Evolutionary conservation across 2,888 invertebrate genomes (phyloP), one percentile per base, ranked within the genome.

Genomic region (Agapetus fuscipes): DNA sequence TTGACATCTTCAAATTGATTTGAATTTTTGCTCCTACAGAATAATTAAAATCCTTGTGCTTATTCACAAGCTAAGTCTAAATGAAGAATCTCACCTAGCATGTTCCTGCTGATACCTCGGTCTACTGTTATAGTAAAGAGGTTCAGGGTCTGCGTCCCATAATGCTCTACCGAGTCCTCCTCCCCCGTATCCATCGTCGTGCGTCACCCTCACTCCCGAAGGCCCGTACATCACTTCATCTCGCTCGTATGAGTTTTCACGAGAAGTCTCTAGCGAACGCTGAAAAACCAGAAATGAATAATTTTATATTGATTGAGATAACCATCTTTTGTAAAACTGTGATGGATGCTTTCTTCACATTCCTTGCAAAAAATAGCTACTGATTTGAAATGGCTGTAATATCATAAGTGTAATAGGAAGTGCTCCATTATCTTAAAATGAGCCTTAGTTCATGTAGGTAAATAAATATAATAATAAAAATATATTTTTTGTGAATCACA

Each of bases 61-160:
- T n/a, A n/a, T n/a, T n/a, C n/a, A n/a, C n/a, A n/a, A n/a, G n/a
- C n/a, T n/a, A n/a, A n/a, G n/a, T n/a, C n/a, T n/a, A n/a, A n/a
- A n/a, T n/a, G n/a, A n/a, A n/a, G n/a, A n/a, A 14, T 24, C 7
- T 54, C 58, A 72, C 74, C 73, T 68, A 37, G 33, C 41, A 30
- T 43, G 41, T 25, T 46, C 40, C 39, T 42, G 45, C 33, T 43
- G 45, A 30, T 46, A 46, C 29, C 78, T 74, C 39, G 90, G 90
- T 60, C 88, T 76, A 62, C 89, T 89, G 66, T 90, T 90, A 66
- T 90, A 91, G 61, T 80, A 90, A 51, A 91, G 72, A 31, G 83
- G 82, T 60, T 83, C 82, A 52, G 73, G 70, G 54, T 71, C 69
- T 27, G 51, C 52, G 39, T 69, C 67, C 50, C 64, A 62, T 6